phyloP scores from a whole-genome alignment of 2,113 vertebrate genomes.

The Myrmecophaga tridactyla region DNA sequence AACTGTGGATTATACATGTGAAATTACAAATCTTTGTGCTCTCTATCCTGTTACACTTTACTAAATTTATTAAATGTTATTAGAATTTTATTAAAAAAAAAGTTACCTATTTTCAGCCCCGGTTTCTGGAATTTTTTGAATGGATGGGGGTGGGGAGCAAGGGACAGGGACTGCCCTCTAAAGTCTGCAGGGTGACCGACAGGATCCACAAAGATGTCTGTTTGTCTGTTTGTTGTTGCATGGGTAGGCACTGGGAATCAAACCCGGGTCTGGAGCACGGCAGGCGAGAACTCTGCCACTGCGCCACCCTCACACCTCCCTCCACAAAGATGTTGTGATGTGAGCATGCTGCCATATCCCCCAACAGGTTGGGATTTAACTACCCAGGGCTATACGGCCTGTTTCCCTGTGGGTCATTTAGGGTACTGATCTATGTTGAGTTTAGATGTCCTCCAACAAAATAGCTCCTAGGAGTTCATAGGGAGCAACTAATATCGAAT shows the following conservation, averaged over 20 bases:
- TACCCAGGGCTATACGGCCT: not conserved
- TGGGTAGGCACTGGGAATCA: no score
- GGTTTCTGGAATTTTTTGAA: not conserved
- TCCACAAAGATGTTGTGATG: not conserved
- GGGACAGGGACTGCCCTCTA: not conserved
- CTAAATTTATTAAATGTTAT: not conserved
- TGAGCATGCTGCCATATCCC: not conserved
- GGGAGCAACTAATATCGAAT: not conserved
- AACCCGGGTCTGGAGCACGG: no score
- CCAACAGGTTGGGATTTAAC: not conserved
- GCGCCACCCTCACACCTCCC: no score
- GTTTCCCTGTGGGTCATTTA: not conserved
- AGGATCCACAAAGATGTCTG: not conserved
- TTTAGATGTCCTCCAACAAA: constrained; percentile 5
- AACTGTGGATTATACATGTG: not conserved
- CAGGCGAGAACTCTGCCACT: no score
- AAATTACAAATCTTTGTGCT: not conserved
- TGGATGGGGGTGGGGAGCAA: not conserved
- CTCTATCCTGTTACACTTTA: not conserved
- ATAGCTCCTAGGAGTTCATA: not conserved
- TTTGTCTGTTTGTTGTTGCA: no score
- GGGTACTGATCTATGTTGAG: not conserved
- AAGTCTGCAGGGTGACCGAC: not conserved
- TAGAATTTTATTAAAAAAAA: not conserved
- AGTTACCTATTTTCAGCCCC: constrained; percentile 47